These are phyloP conservation scores for Eulemur rufifrons DNA, from an alignment of 2,113 vertebrate species.

Conservation along the genomic window DNA sequence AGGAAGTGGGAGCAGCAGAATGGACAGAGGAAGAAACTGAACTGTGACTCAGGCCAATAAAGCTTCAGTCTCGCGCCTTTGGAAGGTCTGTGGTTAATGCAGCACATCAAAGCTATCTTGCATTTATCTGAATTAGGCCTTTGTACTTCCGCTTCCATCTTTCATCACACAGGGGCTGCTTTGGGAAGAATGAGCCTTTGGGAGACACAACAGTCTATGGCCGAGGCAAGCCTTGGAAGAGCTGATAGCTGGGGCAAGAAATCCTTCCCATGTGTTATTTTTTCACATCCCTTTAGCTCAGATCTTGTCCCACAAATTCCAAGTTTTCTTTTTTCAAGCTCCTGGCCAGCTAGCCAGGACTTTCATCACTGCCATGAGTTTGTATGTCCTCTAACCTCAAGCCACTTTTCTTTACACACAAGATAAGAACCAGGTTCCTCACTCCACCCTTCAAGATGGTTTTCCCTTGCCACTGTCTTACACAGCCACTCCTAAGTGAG, in stretches of 20 bases:
- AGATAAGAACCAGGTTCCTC: neutral
- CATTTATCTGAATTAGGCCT: neutral
- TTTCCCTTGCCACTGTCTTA: neutral
- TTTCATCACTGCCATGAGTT: neutral
- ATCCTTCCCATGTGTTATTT: neutral
- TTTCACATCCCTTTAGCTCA: neutral
- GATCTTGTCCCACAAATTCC: neutral
- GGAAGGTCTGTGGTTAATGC: accelerated
- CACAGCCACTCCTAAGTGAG: neutral
- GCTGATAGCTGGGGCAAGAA: neutral
- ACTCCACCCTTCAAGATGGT: neutral
- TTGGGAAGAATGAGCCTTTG: neutral
- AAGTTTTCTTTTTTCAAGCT: neutral
- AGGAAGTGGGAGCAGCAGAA: neutral
- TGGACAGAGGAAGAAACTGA: neutral
- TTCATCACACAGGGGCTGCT: neutral
- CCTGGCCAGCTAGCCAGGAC: neutral
- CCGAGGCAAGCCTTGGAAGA: neutral
- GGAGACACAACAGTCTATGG: neutral
- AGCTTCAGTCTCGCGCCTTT: neutral
- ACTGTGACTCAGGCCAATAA: neutral
- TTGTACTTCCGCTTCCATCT: neutral
- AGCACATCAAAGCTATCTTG: neutral
- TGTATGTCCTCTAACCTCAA: neutral
- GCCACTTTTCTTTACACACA: neutral